These are phyloP conservation scores for Xiphorhynchus elegans DNA, from an alignment of 2,113 vertebrate species.

Conservation along the genomic window DNA sequence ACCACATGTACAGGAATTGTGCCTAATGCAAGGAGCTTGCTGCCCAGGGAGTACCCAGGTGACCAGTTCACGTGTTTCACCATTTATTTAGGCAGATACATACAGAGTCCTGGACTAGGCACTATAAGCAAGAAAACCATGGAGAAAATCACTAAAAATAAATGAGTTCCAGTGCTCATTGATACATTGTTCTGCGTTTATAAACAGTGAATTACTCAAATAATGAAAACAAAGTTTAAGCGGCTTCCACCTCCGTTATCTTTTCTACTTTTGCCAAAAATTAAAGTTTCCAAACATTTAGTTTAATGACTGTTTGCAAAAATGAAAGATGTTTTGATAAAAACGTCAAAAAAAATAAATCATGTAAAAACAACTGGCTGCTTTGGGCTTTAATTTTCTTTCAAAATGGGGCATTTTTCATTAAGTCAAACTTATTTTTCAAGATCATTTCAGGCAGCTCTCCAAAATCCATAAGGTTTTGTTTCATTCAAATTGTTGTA, in stretches of 20 bases:
- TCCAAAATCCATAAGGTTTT: constrained; percentile 2
- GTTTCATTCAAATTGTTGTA: background rate
- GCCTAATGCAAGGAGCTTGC: background rate
- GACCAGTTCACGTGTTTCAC: background rate
- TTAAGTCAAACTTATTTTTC: background rate
- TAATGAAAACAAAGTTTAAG: background rate
- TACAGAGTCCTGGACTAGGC: background rate
- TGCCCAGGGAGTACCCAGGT: background rate
- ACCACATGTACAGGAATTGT: rapidly evolving
- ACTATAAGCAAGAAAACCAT: background rate
- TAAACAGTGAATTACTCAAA: background rate
- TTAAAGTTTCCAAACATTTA: background rate
- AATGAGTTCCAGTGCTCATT: background rate
- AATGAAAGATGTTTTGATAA: constrained; percentile 4
- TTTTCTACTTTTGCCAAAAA: background rate
- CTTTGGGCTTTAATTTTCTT: background rate
- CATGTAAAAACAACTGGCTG: background rate
- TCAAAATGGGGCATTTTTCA: constrained; percentile 2
- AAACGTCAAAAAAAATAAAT: constrained; percentile 1
- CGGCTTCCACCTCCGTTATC: background rate
- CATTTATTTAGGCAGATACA: background rate
- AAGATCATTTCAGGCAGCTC: background rate
- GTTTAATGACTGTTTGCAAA: background rate
- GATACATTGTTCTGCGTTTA: background rate
- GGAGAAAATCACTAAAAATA: background rate